Base-by-base conservation (phyloP, 2,888 invertebrate genomes). In the Phalangium opilio region DNA sequence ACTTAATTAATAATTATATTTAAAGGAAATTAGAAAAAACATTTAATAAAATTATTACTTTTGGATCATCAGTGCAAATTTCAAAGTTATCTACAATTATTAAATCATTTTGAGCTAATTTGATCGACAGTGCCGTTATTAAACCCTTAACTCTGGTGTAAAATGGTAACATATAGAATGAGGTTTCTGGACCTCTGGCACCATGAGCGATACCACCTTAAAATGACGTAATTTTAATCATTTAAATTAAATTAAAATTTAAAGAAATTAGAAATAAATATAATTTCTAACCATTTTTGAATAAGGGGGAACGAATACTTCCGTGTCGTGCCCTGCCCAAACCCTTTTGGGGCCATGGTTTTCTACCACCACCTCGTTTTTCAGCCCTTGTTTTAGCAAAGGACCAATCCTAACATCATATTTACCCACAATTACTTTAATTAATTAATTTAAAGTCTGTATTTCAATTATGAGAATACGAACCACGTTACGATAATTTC, bases 321-420 rank as follows among this genome's bases (percentile, higher is more conserved):
- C 93, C 90, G 63, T 93, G 93, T 39, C 96, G 75, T 1, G 96
- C 84, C 56, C 76, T 74, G 1, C 98, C 98, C 21, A 74, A 63
- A 18, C 91, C 90, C 69, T 98, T 98, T 64, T 98, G 98, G 1
- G 86, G 87, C 91, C 93, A 95, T 0, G 96, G 96, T 61, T 98
- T 96, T 20, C 75, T 73, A 0, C 89, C 89, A 45, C 91, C 87
- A 34, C 93, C 93, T 42, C 77, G 70, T 47, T 84, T 79, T 70
- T 98, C 96, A 1, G 83, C 81, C 47, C 86, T 72, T 0, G 79
- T 77, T 64, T 83, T 81, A 2, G 81, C 75, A 59, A 81, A 73
- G 1, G 79, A 80, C 71, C 79, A 87, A 58, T 81, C 78, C 66
- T 73, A 48, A 47, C n/a, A n/a, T n/a, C n/a, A n/a, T n/a, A n/a